A percentile compares a stretch with the other conserved stretches of the same genome.
phyloP scores from a whole-genome alignment of 2,888 invertebrate genomes.

The Ischnura elegans region DNA sequence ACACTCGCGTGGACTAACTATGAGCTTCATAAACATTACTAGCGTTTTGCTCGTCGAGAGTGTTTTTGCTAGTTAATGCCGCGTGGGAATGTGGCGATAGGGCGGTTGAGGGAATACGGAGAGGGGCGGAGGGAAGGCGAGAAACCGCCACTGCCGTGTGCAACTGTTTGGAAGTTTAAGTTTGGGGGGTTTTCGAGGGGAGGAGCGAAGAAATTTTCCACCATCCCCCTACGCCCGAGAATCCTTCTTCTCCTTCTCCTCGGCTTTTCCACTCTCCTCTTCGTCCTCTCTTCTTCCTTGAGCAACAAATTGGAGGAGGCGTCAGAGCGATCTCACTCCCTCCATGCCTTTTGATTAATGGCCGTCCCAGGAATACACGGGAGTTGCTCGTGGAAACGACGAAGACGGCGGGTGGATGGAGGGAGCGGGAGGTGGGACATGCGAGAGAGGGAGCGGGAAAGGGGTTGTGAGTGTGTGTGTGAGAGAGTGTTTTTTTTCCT shows the following conservation, averaged over 20 bases:
- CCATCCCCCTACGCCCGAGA: neutral
- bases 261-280: neutral
- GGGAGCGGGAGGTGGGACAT: neutral
- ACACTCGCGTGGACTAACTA: neutral
- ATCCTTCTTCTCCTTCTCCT: neutral
- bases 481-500: neutral
- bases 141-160: conserved; percentile 30
- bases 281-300: neutral
- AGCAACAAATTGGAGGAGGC: conserved; percentile 65
- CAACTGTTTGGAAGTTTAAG: conserved; percentile 54
- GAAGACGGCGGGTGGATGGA: neutral
- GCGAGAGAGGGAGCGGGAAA: neutral
- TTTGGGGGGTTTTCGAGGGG: neutral
- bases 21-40: neutral
- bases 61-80: conserved; percentile 56
- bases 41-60: neutral
- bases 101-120: neutral
- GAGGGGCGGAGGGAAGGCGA: neutral
- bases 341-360: conserved; percentile 42
- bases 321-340: neutral
- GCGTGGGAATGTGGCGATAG: conserved; percentile 12
- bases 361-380: conserved; percentile 47
- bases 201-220: conserved; percentile 43
- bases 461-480: neutral
- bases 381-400: neutral